A percentile compares a stretch with the other conserved stretches of the same genome.
These are phyloP conservation scores for Gymnarchus niloticus DNA, from an alignment of 2,113 vertebrate species.

Conservation along the genomic window DNA sequence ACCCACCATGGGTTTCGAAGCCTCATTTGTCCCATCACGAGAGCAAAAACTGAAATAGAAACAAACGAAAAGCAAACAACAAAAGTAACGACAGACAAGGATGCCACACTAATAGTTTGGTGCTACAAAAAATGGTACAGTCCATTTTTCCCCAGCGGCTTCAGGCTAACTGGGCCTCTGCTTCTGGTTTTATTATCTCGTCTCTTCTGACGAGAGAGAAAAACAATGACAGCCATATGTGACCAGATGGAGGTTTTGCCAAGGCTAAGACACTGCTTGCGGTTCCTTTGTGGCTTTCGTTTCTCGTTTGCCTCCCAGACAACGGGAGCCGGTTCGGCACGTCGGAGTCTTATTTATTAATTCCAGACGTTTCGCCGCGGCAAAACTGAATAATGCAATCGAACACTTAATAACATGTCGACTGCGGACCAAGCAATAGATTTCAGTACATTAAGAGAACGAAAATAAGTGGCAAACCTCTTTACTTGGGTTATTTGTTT, in stretches of 20 bases:
- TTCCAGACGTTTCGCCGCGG: slow-evolving; percentile 31
- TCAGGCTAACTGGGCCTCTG: slow-evolving; percentile 46
- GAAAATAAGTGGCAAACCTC: slow-evolving; percentile 1
- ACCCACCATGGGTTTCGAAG: too few species aligned
- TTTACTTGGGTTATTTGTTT: slow-evolving; percentile 5
- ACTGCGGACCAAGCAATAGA: neutral
- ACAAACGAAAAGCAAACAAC: slow-evolving; percentile 45
- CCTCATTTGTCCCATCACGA: too few species aligned
- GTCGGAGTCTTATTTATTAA: slow-evolving; percentile 41
- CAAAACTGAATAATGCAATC: slow-evolving; percentile 26
- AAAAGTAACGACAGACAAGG: slow-evolving; percentile 49
- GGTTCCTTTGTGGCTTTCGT: slow-evolving; percentile 30
- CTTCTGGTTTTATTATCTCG: slow-evolving; percentile 42
- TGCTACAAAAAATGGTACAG: slow-evolving; percentile 36
- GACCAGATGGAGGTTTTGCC: slow-evolving; percentile 25
- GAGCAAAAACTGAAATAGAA: slow-evolving; percentile 32
- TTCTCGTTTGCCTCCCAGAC: slow-evolving; percentile 26
- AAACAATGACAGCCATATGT: slow-evolving; percentile 34
- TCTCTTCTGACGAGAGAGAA: slow-evolving; percentile 24
- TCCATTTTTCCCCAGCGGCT: slow-evolving; percentile 32
- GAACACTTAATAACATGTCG: slow-evolving; percentile 26
- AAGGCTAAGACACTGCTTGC: slow-evolving; percentile 29
- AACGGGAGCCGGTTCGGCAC: slow-evolving; percentile 26
- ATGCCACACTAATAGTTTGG: slow-evolving; percentile 36
- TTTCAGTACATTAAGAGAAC: slow-evolving; percentile 23